Base-by-base conservation (phyloP, 2,797 vertebrate genomes). In the Liparis tanakae region DNA sequence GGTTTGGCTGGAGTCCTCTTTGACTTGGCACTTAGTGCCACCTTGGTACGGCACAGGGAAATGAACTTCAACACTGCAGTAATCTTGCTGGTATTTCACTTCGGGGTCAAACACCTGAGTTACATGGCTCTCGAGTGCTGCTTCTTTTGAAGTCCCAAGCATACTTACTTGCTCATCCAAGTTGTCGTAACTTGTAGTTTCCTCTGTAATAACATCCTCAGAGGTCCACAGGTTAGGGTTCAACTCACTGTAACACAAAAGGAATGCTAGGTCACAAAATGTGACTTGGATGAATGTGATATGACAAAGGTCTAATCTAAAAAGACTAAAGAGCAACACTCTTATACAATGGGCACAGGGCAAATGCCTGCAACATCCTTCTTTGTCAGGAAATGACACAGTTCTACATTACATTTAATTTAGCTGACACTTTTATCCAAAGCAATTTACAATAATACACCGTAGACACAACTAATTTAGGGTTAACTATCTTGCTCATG, bases 101-200 rank as follows among this genome's bases (percentile, higher is more conserved):
- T 75, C 79, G 50, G 70, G 53, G 61, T 87, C 74, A 84, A 56
- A 67, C 66, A 81, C 43, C 36, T 83, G 77, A 64, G 78, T 70
- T 61, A 53, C 68, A 66, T 81, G 71, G 70, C 51, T 88, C 65
- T 74, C 73, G 61, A 72, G 22, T 76, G 75, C 67, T 67, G 70
- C 78, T 79, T 87, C 82, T 78, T 79, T 83, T 72, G 73, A 70
- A 77, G 14, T 62, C 10, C 61, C 64, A 76, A 44, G 69, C 36
- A 4, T 82, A 93, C 94, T 94, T 93, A 94, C 94, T 90, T 94
- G 92, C 78, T 90, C 84, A 68, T 91, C 82, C 33, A 70, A 80
- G 81, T 72, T 77, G 69, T 81, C 73, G 60, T 87, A 81, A 75
- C 72, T 83, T 74, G 83, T 66, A 63, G 87, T 84, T 78, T 91